Conservation (phyloP, 2,113 vertebrate species). For the Athene cunicularia region DNA sequence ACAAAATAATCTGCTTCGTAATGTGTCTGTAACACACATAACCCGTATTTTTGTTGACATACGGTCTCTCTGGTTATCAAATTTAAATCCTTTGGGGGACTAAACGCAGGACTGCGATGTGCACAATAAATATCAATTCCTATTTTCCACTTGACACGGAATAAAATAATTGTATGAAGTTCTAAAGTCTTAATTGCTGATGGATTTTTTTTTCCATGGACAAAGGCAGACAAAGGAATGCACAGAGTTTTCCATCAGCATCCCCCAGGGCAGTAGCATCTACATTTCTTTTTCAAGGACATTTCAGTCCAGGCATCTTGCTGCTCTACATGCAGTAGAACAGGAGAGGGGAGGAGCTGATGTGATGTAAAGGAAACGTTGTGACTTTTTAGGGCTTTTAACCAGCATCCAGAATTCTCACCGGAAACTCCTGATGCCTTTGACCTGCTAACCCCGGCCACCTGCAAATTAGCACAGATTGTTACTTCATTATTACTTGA, state of each 20-base stretch:
- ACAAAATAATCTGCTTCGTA: not conserved
- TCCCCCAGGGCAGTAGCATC: not conserved
- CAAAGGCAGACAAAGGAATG: not conserved
- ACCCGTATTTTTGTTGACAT: not conserved
- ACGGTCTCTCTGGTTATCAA: not conserved
- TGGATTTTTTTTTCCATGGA: not conserved
- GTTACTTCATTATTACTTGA: not conserved
- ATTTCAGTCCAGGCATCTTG: not conserved
- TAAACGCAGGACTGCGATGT: not conserved
- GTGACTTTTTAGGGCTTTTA: not conserved
- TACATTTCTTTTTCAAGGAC: not conserved
- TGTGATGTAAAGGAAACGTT: not conserved
- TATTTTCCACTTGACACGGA: not conserved
- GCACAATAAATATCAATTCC: rapidly evolving
- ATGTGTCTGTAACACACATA: rapidly evolving
- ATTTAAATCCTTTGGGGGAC: not conserved
- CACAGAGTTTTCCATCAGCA: not conserved
- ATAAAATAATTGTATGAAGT: not conserved
- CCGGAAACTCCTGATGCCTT: not conserved
- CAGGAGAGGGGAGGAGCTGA: not conserved
- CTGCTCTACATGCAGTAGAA: not conserved
- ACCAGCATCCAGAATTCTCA: not conserved
- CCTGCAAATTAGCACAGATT: not conserved
- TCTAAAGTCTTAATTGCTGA: not conserved
- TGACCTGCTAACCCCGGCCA: not conserved